These are phyloP conservation scores for Eulemur albifrons DNA, from an alignment of 2,797 vertebrate species.

Conservation along the genomic window DNA sequence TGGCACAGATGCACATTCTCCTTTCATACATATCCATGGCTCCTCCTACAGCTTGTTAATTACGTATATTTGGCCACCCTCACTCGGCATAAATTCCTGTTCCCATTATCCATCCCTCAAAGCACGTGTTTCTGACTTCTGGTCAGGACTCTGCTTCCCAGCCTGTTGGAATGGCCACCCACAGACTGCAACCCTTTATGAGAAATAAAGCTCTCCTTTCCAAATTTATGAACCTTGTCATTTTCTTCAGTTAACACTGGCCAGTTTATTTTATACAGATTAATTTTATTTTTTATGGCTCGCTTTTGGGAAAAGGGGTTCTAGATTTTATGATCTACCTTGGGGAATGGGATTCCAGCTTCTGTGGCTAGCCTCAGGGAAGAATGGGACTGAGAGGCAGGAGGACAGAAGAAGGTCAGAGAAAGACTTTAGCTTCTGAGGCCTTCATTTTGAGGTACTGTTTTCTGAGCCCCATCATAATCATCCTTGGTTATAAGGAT, in stretches of 20 bases:
- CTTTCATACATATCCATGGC: neutral
- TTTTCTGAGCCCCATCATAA: neutral
- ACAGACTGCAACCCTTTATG: neutral
- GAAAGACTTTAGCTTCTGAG: neutral
- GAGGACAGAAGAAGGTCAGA: neutral
- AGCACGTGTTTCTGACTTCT: neutral
- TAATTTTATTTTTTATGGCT: neutral
- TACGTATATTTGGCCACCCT: neutral
- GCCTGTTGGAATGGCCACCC: neutral
- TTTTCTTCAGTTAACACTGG: neutral
- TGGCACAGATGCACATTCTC: neutral
- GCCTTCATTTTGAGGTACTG: neutral
- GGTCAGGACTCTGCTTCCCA: neutral
- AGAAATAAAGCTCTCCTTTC: neutral
- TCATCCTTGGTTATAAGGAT: neutral
- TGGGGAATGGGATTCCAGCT: neutral
- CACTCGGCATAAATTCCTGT: neutral
- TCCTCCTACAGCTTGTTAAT: neutral
- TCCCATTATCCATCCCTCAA: neutral
- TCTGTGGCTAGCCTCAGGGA: neutral
- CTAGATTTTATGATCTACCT: neutral
- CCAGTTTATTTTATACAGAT: neutral
- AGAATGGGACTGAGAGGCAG: neutral
- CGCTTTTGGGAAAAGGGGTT: neutral
- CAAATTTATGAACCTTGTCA: neutral